A percentile compares a stretch with the other conserved stretches of the same genome.
These are phyloP conservation scores for Anadara kagoshimensis DNA, from an alignment of 1,140 invertebrate genomes.

Conservation along the genomic window DNA sequence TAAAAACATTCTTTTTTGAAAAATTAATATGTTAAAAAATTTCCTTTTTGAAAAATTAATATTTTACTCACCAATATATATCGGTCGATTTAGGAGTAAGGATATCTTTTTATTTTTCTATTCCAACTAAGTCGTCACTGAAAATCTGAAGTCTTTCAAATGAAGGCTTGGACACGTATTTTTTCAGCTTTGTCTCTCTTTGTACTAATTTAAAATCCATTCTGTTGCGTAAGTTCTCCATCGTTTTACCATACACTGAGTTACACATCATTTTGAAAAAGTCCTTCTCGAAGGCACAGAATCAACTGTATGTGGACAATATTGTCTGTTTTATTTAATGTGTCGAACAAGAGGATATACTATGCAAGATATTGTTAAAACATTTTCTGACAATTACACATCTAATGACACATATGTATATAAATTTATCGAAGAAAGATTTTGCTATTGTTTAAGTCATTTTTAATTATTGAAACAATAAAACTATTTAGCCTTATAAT, in stretches of 20 bases:
- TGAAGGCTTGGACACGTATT: slow-evolving; percentile 7
- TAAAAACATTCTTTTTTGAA: too few species aligned
- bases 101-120: background rate
- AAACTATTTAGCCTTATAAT: too few species aligned
- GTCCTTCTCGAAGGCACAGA: slow-evolving; percentile 3
- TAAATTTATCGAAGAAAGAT: too few species aligned
- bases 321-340: slow-evolving; percentile 26
- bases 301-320: slow-evolving; percentile 32
- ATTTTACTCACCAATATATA: too few species aligned
- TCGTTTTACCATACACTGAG: background rate
- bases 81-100: too few species aligned
- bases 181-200: background rate
- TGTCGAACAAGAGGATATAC: slow-evolving; percentile 9
- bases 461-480: too few species aligned
- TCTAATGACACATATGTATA: slow-evolving; percentile 28
- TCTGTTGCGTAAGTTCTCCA: slow-evolving; percentile 13
- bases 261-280: slow-evolving; percentile 7
- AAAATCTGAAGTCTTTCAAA: slow-evolving; percentile 10
- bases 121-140: slow-evolving; percentile 5
- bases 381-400: slow-evolving; percentile 13
- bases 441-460: too few species aligned
- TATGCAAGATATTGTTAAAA: slow-evolving; percentile 5
- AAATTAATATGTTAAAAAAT: too few species aligned
- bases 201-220: slow-evolving; percentile 12
- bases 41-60: too few species aligned